Conservation (phyloP, 2,113 vertebrate genomes). For the Bucco capensis region DNA sequence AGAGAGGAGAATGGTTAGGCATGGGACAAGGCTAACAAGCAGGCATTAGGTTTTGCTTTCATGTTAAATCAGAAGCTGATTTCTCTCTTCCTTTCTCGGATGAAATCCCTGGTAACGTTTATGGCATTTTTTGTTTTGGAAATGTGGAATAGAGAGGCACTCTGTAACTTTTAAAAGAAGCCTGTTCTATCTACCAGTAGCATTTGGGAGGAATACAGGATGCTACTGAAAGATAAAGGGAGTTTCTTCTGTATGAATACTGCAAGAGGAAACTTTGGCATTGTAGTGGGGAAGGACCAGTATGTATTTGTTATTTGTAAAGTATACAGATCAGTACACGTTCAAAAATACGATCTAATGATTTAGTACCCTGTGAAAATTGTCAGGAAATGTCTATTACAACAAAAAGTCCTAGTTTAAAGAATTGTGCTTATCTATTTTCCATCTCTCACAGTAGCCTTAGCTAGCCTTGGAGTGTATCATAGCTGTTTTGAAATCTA, state of each 20-base stretch:
- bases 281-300: too few species aligned
- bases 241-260: background rate
- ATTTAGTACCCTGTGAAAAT: background rate
- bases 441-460: background rate
- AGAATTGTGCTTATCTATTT: background rate
- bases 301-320: background rate
- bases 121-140: background rate
- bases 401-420: background rate
- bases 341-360: background rate
- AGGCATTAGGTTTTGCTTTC: background rate
- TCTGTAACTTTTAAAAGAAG: background rate
- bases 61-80: background rate
- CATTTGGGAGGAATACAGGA: background rate
- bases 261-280: background rate
- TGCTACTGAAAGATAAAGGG: background rate
- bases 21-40: accelerated
- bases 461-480: background rate
- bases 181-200: background rate
- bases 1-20: background rate
- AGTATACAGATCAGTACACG: background rate
- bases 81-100: background rate
- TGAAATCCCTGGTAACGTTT: background rate
- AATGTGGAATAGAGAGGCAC: background rate
- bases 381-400: background rate
- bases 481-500: background rate